These are phyloP conservation scores for Aculops lycopersici DNA, from an alignment of 1,140 invertebrate genomes.

Conservation along the genomic window DNA sequence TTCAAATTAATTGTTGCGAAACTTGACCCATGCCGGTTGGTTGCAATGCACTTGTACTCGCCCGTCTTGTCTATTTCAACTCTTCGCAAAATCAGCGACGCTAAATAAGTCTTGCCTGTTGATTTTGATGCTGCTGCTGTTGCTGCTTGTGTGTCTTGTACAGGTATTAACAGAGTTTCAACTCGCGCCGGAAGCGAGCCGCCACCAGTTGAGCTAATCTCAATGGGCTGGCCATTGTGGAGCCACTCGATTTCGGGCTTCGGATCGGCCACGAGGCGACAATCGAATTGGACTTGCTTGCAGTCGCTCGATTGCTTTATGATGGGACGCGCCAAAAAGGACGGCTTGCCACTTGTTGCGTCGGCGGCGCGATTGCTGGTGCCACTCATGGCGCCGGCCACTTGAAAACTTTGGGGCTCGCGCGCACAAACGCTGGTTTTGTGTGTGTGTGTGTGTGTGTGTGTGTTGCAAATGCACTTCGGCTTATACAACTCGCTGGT, in stretches of 20 bases:
- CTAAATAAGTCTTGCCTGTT: conserved; percentile 31
- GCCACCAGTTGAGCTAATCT: not conserved
- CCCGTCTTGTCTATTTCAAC: conserved; percentile 55
- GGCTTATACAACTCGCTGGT: not conserved
- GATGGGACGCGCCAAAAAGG: conserved; percentile 73
- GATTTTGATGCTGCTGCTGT: conserved; percentile 8
- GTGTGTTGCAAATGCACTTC: too few species aligned
- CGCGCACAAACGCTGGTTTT: too few species aligned
- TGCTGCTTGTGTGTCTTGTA: conserved; percentile 5
- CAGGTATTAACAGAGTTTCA: conserved; percentile 1
- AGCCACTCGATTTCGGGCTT: conserved; percentile 67
- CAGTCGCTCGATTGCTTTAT: conserved; percentile 78
- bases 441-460: too few species aligned
- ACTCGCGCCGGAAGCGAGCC: not conserved
- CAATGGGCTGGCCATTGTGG: conserved; percentile 1
- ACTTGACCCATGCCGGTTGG: conserved; percentile 63
- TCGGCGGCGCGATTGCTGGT: too few species aligned
- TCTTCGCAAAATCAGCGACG: conserved; percentile 42
- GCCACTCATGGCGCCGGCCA: too few species aligned
- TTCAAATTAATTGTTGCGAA: conserved; percentile 78
- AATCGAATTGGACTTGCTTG: conserved; percentile 68
- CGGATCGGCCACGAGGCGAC: conserved; percentile 71
- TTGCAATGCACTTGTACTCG: conserved; percentile 65
- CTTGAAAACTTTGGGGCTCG: too few species aligned
- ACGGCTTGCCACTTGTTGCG: conserved; percentile 66